A percentile compares a stretch with the other conserved stretches of the same genome.
Conservation (phyloP, 2,888 invertebrate genomes). For the Sinhomidia bicolor region DNA sequence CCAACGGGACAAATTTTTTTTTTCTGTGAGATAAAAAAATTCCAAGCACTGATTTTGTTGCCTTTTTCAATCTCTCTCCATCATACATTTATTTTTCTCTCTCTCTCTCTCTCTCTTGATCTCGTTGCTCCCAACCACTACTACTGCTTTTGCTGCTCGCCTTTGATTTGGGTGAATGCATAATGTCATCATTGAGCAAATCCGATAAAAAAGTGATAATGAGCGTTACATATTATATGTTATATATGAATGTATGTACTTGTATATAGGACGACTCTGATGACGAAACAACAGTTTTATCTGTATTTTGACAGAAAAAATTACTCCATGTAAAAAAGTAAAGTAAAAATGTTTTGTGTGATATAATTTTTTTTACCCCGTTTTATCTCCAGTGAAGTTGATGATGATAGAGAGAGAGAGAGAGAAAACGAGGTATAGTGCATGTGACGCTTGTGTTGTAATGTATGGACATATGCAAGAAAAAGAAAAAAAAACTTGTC, state of each 20-base stretch:
- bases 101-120: background rate
- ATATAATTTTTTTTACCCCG: background rate
- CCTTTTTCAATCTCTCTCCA: background rate
- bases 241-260: too few species aligned
- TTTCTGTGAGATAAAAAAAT: slow-evolving; percentile 12
- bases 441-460: too few species aligned
- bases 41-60: background rate
- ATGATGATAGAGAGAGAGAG: background rate
- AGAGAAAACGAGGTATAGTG: too few species aligned
- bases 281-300: slow-evolving; percentile 25
- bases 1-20: slow-evolving; percentile 3
- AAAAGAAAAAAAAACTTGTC: background rate
- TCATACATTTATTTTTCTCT: too few species aligned
- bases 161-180: background rate
- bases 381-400: background rate
- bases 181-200: slow-evolving; percentile 33
- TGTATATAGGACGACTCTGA: background rate
- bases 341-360: background rate
- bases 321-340: background rate
- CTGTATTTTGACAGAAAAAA: background rate
- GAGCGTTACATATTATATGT: background rate
- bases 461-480: background rate
- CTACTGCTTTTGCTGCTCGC: too few species aligned
- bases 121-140: background rate
- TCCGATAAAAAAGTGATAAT: slow-evolving; percentile 32